Base-by-base conservation (phyloP, 2,113 vertebrate species). In the Pseudois nayaur region DNA sequence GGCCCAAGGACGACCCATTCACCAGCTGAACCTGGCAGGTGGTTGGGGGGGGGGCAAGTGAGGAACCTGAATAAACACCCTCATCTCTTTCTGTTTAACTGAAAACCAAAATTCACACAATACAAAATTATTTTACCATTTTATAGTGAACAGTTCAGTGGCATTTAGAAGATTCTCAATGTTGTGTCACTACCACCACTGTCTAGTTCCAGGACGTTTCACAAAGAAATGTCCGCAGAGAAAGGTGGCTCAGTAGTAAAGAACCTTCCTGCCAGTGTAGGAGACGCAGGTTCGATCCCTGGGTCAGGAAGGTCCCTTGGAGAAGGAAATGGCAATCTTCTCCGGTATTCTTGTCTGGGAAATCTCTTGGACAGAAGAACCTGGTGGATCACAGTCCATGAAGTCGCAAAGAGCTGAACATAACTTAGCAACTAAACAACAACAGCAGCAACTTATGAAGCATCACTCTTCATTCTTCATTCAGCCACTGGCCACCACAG, bases 1-100 rank as follows among this genome's bases (percentile, higher is more conserved):
- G 43, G 31, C 52, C 76, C 29, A 0, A 6, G 0, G 59, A 74
- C 11, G 3, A n/a, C 33, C 45, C 43, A 5, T 31, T 12, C 40
- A 45, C 57, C 16, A 6, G 19, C 87, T 12, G 15, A 79, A 21
- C 43, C n/a, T 36, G 7, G 79, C 48, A 33, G 29, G 9, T 48
- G 14, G 14, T 9, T 1, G 21, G 3, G 1, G 10, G 3, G 36
- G 25, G 40, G 40, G 6, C 10, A 15, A 11, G 50, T 4, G 29
- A 57, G 27, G 29, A 81, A 10, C 21, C 16, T 31, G 29, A 55
- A 45, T 33, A 17, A 78, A 52, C 50, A 52, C 21, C 52, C 19
- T 85, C 1, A 29, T n/a, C 4, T 43, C 87, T 54, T 71, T 60
- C 55, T 25, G 52, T 19, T 54, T 45, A 84, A 81, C 57, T 31